Percentiles rank a stretch among this genome's conserved stretches.
phyloP scores from a whole-genome alignment of 2,797 vertebrate species.

The Muscicapa comitata region DNA sequence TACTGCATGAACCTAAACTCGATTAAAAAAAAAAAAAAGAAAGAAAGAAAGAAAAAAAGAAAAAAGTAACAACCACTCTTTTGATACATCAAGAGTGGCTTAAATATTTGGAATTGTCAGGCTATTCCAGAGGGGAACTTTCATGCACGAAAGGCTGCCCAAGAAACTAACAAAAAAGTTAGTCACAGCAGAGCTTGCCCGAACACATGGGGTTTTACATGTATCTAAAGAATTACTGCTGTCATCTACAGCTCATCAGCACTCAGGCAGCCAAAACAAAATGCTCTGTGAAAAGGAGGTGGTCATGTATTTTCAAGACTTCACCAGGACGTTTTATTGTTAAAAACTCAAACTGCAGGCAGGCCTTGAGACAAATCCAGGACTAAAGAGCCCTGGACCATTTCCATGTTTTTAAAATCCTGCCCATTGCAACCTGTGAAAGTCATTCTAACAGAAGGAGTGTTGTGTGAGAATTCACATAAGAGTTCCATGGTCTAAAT shows the following conservation, averaged over 20 bases:
- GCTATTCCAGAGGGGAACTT: background rate
- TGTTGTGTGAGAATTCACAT: background rate
- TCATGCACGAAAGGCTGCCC: background rate
- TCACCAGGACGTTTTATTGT: background rate
- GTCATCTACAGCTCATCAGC: background rate
- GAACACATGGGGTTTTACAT: background rate
- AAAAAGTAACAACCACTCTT: background rate
- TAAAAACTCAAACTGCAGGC: background rate
- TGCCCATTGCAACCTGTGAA: background rate
- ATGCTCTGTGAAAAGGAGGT: background rate
- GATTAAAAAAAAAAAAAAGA: background rate
- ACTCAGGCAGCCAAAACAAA: background rate
- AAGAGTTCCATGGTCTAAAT: background rate
- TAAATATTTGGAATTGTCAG: background rate
- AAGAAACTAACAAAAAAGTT: background rate
- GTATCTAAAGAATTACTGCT: background rate
- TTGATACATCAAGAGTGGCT: background rate
- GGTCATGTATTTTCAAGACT: background rate
- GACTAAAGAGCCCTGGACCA: background rate
- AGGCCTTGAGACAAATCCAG: background rate
- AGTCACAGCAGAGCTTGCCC: background rate
- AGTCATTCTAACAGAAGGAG: background rate
- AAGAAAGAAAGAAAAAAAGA: background rate
- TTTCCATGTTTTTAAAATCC: background rate
- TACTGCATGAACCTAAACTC: background rate